Evolutionary conservation across 2,113 vertebrate genomes (phyloP).

Genomic region (Esox niger): DNA sequence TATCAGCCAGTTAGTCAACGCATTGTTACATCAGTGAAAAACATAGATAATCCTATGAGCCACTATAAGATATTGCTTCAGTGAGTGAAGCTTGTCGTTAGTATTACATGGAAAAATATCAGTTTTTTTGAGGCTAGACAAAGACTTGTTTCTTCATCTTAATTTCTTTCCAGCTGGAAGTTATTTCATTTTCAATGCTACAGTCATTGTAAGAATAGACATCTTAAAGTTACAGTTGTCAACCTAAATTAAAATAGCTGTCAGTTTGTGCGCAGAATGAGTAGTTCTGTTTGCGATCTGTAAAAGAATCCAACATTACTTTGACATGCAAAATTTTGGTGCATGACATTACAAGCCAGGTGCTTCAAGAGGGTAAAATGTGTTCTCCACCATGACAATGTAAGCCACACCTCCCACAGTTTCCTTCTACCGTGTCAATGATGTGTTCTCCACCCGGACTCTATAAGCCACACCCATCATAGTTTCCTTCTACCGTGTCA

Average conservation of each 20-base stretch:
- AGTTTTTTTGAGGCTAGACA: slow-evolving; percentile 10
- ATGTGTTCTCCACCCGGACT: slow-evolving; percentile 27
- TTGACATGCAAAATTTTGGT: slow-evolving; percentile 53
- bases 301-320: slow-evolving; percentile 35
- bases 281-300: slow-evolving; percentile 39
- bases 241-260: slow-evolving; percentile 18
- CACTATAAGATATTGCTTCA: slow-evolving; percentile 40
- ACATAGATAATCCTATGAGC: not conserved
- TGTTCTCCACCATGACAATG: slow-evolving; percentile 27
- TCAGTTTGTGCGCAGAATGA: slow-evolving; percentile 31
- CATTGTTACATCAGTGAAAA: slow-evolving; percentile 21
- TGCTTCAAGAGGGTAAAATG: slow-evolving; percentile 18
- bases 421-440: too few relatives aligned
- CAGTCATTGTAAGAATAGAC: not conserved
- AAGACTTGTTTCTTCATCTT: not conserved
- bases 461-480: too few relatives aligned
- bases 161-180: slow-evolving; percentile 11
- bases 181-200: slow-evolving; percentile 27
- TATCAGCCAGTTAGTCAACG: slow-evolving; percentile 31
- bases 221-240: slow-evolving; percentile 42
- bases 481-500: too few relatives aligned
- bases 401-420: too few relatives aligned
- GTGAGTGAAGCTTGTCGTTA: slow-evolving; percentile 11
- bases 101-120: not conserved
- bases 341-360: slow-evolving; percentile 41